Evolutionary conservation across 2,888 invertebrate species (phyloP).

Genomic region (Drosophila nigritarsus): DNA sequence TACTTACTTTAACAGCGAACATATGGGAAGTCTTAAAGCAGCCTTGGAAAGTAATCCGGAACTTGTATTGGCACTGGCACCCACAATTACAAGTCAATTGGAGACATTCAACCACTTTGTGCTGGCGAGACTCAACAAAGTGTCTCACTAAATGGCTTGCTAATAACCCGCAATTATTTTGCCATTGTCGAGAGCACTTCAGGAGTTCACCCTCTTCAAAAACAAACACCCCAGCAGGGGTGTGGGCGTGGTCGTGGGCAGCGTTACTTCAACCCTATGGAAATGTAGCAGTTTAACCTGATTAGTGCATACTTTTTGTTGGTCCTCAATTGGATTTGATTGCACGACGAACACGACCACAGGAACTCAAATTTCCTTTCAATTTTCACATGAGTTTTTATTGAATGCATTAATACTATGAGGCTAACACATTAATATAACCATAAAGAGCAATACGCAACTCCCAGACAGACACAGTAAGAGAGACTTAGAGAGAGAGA

Average conservation of each 20-base stretch:
- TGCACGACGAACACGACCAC: conserved; percentile 40
- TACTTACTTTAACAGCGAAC: conserved; percentile 32
- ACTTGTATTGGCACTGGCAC: conserved; percentile 4
- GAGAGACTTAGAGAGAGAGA: background rate
- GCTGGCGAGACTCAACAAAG: conserved; percentile 36
- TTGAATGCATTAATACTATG: conserved; percentile 64
- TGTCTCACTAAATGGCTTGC: conserved; percentile 65
- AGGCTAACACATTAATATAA: conserved; percentile 49
- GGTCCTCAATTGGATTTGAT: conserved; percentile 68
- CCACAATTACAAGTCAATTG: conserved; percentile 45
- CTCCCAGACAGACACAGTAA: background rate
- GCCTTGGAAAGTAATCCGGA: background rate
- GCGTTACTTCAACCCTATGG: conserved; percentile 58
- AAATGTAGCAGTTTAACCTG: conserved; percentile 63
- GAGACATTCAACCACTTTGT: conserved; percentile 33
- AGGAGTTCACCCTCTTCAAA: conserved; percentile 31
- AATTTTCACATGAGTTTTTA: conserved; percentile 56
- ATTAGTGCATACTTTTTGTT: conserved; percentile 64
- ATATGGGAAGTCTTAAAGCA: conserved; percentile 13
- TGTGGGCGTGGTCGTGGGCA: conserved; percentile 23
- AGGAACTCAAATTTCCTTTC: conserved; percentile 3
- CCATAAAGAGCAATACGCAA: conserved; percentile 21
- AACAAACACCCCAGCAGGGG: conserved; percentile 7
- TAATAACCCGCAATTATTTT: conserved; percentile 74
- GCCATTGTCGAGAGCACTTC: conserved; percentile 60